A percentile compares a stretch with the other conserved stretches of the same genome.
phyloP scores from a whole-genome alignment of 2,888 invertebrate genomes.

The Hylaea fasciaria region DNA sequence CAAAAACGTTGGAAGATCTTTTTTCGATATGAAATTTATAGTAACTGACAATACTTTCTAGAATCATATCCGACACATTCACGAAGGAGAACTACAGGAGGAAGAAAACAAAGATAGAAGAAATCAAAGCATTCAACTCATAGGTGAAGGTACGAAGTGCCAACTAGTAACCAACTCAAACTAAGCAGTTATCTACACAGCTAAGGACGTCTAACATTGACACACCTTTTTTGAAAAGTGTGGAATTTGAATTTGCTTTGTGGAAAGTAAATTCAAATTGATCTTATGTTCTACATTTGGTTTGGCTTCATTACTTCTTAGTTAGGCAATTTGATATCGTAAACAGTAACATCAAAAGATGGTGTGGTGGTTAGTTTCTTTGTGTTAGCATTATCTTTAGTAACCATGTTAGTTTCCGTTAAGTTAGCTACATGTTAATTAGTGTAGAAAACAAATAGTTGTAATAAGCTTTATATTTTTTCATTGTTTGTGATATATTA shows the following conservation, averaged over 20 bases:
- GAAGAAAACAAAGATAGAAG: slow-evolving; percentile 63
- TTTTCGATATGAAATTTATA: neutral
- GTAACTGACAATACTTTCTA: slow-evolving; percentile 33
- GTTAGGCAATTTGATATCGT: neutral
- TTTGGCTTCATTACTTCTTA: slow-evolving; percentile 48
- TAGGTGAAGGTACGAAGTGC: slow-evolving; percentile 80
- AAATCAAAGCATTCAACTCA: slow-evolving; percentile 69
- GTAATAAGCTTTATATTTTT: no score
- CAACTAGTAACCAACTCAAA: slow-evolving; percentile 78
- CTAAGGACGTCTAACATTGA: slow-evolving; percentile 79
- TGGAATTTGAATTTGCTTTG: slow-evolving; percentile 53
- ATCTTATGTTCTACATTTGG: slow-evolving; percentile 54
- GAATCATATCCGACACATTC: slow-evolving; percentile 38
- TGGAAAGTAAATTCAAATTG: slow-evolving; percentile 52
- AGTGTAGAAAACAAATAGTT: no score
- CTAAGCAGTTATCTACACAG: slow-evolving; percentile 76
- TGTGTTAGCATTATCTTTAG: no score
- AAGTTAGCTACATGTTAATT: no score
- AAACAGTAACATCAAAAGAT: neutral
- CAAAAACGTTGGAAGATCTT: no score
- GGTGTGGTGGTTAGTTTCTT: no score
- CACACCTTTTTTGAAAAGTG: slow-evolving; percentile 52
- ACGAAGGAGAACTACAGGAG: slow-evolving; percentile 75
- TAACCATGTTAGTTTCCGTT: no score
- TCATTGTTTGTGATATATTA: no score